Conservation (phyloP, 2,888 invertebrate genomes). For the Lagria hirta region DNA sequence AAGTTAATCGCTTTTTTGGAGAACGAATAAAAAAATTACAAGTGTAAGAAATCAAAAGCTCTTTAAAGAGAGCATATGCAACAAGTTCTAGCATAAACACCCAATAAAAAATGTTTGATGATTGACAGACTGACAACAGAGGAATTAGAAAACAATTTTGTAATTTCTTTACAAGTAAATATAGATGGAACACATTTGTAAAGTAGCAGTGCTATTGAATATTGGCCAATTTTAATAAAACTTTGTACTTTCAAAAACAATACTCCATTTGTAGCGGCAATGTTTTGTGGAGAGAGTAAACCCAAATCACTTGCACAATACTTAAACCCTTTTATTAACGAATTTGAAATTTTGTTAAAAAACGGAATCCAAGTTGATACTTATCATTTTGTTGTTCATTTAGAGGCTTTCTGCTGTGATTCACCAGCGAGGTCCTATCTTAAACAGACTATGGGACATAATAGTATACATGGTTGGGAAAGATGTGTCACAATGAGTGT, state of each 20-base stretch:
- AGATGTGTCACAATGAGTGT: conserved; percentile 10
- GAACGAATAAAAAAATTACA: too few relatives aligned
- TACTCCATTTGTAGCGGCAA: conserved; percentile 3
- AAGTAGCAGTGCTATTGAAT: conserved; percentile 4
- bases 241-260: too few relatives aligned
- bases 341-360: conserved; percentile 1
- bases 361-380: conserved; percentile 1
- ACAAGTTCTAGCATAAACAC: too few relatives aligned
- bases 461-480: conserved; percentile 20
- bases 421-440: conserved; percentile 14
- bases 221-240: conserved; percentile 17
- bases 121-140: too few relatives aligned
- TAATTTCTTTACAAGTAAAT: conserved; percentile 8
- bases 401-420: conserved; percentile 2
- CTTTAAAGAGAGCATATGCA: too few relatives aligned
- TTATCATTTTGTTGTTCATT: neutral
- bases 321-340: conserved; percentile 7
- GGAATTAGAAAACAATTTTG: too few relatives aligned
- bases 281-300: conserved; percentile 12
- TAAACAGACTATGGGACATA: conserved; percentile 20
- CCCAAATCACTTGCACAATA: conserved; percentile 5
- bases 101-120: too few relatives aligned
- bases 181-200: conserved; percentile 9
- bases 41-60: too few relatives aligned
- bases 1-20: too few relatives aligned